Base-by-base conservation (phyloP, 2,113 vertebrate species). In the Onychorhynchus coronatus region DNA sequence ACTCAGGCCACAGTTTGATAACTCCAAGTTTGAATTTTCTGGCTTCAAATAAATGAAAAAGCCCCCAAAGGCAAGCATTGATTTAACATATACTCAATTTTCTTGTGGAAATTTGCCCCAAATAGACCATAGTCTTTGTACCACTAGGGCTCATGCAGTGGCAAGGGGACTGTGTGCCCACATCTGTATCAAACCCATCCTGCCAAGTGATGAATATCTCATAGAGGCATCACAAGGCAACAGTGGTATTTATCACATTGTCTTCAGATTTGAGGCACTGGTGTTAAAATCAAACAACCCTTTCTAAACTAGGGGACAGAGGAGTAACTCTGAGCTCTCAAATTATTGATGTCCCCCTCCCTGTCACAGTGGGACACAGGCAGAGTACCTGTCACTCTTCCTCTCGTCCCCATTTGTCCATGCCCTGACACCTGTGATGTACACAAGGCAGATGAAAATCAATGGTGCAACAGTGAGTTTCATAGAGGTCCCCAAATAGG, bases 401-500 rank as follows among this genome's bases (percentile, higher is more conserved):
- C 56, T 79, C 12, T 7, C 14, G 6, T 49, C 12, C 31, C 8
- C 12, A 35, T 4, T 70, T 28, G 13, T 12, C 21, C 50, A 0
- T 55, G 12, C 6, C 41, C 8, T 66, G 31, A 7, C 3, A 2
- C 14, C 15, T 59, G 9, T 65, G 24, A 28, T 1, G 2, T 18
- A 55, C 21, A 39, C 14, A 63, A 55, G 4, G 14, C 35, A 18
- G 6, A 33, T 39, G 30, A 82, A 85, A 79, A 6, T 66, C 37
- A 44, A 1, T 8, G 6, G 8, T 46, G 5, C 10, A 84, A 18
- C 6, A 24, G 9, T 35, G 20, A 23, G 5, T 56, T 55, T 67
- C 13, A 25, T 5, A 33, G 33, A 55, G 6, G 4, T 5, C 4
- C 11, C 4, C 14, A 50, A 47, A 27, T 1, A 67, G 11, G 12